A percentile compares a stretch with the other conserved stretches of the same genome.
phyloP scores from a whole-genome alignment of 2,113 vertebrate species.

The Trichomycterus rosablanca region DNA sequence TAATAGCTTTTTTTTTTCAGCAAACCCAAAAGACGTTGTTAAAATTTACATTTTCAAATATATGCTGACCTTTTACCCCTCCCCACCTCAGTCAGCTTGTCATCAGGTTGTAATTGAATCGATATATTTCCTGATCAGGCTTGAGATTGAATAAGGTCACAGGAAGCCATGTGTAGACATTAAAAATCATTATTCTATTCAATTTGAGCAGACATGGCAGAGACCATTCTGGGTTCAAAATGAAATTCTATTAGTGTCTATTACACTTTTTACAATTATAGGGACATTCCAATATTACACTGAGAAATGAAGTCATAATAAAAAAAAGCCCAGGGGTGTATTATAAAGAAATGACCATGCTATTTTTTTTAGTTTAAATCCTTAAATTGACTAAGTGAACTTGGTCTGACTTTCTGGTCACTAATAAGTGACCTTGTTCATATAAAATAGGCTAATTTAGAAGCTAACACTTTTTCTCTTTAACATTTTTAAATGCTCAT shows the following conservation, averaged over 20 bases:
- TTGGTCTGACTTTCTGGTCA: slow-evolving; percentile 83
- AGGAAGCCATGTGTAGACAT: slow-evolving; percentile 98
- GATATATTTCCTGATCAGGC: slow-evolving; percentile 99
- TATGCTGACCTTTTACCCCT: slow-evolving; percentile 97
- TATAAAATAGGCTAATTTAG: slow-evolving; percentile 59
- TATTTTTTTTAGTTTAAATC: slow-evolving; percentile 91
- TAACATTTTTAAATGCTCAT: slow-evolving; percentile 42
- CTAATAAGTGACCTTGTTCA: slow-evolving; percentile 92
- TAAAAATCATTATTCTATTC: slow-evolving; percentile 99
- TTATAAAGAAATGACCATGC: slow-evolving; percentile 97
- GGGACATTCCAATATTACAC: slow-evolving; percentile 98
- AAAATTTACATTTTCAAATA: slow-evolving; percentile 99
- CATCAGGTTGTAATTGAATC: slow-evolving; percentile 99
- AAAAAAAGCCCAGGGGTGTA: slow-evolving; percentile 99
- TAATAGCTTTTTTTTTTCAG: slow-evolving; percentile 83
- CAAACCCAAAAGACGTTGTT: slow-evolving; percentile 94
- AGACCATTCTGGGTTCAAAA: slow-evolving; percentile 94
- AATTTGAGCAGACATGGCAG: slow-evolving; percentile 92
- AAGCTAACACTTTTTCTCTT: slow-evolving; percentile 47
- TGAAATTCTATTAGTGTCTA: slow-evolving; percentile 99
- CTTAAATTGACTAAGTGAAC: slow-evolving; percentile 91
- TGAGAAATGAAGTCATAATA: slow-evolving; percentile 99
- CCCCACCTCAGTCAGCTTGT: slow-evolving; percentile 91
- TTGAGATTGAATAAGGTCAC: slow-evolving; percentile 99
- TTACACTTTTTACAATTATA: slow-evolving; percentile 99